phyloP scores from a whole-genome alignment of 2,888 invertebrate species.

The Athrips mouffetella region DNA sequence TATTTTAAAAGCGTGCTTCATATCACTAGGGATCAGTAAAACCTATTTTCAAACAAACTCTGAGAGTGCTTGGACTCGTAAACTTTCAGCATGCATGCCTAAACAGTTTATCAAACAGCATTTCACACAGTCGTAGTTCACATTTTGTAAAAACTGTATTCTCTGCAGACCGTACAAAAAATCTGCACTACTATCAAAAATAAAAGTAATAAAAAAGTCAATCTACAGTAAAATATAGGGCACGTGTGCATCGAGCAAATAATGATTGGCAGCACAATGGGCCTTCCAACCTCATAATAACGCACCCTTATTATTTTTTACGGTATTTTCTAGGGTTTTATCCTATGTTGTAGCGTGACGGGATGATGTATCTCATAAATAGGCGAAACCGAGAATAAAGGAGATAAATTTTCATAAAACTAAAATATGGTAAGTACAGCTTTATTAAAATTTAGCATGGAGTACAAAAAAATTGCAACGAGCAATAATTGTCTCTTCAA shows the following conservation, averaged over 20 bases:
- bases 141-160: no score
- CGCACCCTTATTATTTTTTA: slow-evolving; percentile 19
- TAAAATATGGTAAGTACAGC: no score
- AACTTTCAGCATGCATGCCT: no score
- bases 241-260: slow-evolving; percentile 20
- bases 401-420: not conserved
- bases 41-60: not conserved
- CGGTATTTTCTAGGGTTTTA: slow-evolving; percentile 10
- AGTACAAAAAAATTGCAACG: no score
- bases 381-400: not conserved
- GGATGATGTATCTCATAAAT: not conserved
- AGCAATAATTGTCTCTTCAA: no score
- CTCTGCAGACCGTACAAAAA: no score
- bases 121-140: no score
- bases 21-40: not conserved
- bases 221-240: slow-evolving; percentile 12
- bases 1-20: not conserved
- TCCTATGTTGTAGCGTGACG: slow-evolving; percentile 5
- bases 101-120: no score
- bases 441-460: no score
- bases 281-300: not conserved
- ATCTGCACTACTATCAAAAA: no score
- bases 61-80: not conserved
- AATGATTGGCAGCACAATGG: slow-evolving; percentile 23
- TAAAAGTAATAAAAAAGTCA: slow-evolving; percentile 4